Conservation (phyloP, 2,888 invertebrate species). For the Pasiphila rectangulata region DNA sequence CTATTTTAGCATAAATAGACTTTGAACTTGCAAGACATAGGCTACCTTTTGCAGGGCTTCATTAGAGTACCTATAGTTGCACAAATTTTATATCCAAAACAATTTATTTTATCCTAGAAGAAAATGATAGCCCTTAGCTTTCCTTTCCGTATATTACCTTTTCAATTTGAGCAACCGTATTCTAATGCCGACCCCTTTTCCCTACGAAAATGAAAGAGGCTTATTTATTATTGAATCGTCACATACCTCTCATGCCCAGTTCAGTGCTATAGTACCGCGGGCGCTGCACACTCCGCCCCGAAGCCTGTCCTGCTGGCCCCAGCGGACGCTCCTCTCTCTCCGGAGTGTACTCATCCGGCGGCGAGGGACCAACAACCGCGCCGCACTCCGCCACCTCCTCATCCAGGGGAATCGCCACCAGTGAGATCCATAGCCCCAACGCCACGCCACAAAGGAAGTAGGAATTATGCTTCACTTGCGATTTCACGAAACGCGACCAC, state of each 20-base stretch:
- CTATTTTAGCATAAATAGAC: too few species aligned
- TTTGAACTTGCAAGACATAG: too few species aligned
- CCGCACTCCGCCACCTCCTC: constrained; percentile 43
- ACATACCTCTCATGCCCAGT: constrained; percentile 87
- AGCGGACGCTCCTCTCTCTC: constrained; percentile 57
- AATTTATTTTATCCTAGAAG: background rate
- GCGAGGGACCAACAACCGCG: constrained; percentile 26
- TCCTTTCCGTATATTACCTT: too few species aligned
- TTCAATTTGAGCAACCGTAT: too few species aligned
- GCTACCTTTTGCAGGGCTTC: too few species aligned
- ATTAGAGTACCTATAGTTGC: too few species aligned
- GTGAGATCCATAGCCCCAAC: constrained; percentile 78
- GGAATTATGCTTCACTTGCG: constrained; percentile 79
- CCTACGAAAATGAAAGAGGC: too few species aligned
- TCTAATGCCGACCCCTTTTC: too few species aligned
- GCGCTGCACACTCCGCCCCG: constrained; percentile 83
- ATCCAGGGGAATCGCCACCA: constrained; percentile 73
- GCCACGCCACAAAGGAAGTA: constrained; percentile 80
- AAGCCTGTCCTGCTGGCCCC: constrained; percentile 43
- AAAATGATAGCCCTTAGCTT: too few species aligned
- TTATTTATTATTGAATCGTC: too few species aligned
- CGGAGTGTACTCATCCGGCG: constrained; percentile 65
- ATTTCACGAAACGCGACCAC: constrained; percentile 69
- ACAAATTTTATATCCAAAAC: background rate
- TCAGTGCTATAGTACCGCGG: constrained; percentile 97